Percentiles rank a stretch among this genome's conserved stretches.
These are phyloP conservation scores for Lates calcarifer DNA, from an alignment of 2,113 vertebrate genomes.

Conservation along the genomic window DNA sequence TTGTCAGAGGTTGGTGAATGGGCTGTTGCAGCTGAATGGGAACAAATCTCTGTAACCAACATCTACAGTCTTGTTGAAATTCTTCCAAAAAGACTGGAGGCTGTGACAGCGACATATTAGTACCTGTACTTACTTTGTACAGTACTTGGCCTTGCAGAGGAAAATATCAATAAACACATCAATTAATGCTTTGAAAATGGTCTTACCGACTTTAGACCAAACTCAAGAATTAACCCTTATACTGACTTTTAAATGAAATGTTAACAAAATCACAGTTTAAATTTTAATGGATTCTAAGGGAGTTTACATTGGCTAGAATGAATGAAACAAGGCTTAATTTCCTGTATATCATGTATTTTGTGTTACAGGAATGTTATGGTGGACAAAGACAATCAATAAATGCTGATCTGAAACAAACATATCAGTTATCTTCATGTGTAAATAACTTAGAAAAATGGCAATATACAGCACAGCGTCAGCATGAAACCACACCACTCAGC, in stretches of 20 bases:
- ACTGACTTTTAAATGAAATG: neutral
- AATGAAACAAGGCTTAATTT: neutral
- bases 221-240: neutral
- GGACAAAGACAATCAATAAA: slow-evolving; percentile 3
- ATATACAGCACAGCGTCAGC: slow-evolving; percentile 10
- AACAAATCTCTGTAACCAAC: neutral
- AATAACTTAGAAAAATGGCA: slow-evolving; percentile 7
- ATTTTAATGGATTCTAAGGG: neutral
- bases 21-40: neutral
- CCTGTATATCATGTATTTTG: neutral
- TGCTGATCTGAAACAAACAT: neutral
- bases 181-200: neutral
- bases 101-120: neutral
- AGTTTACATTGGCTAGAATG: neutral
- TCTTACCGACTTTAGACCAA: neutral
- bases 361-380: neutral
- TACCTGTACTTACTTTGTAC: neutral
- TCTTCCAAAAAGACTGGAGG: neutral
- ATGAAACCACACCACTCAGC: slow-evolving; percentile 19
- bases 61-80: neutral
- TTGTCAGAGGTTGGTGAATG: neutral
- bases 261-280: neutral
- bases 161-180: neutral
- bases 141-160: neutral
- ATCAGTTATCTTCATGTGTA: neutral